phyloP scores from a whole-genome alignment of 2,113 vertebrate genomes.

The Xiphias gladius region DNA sequence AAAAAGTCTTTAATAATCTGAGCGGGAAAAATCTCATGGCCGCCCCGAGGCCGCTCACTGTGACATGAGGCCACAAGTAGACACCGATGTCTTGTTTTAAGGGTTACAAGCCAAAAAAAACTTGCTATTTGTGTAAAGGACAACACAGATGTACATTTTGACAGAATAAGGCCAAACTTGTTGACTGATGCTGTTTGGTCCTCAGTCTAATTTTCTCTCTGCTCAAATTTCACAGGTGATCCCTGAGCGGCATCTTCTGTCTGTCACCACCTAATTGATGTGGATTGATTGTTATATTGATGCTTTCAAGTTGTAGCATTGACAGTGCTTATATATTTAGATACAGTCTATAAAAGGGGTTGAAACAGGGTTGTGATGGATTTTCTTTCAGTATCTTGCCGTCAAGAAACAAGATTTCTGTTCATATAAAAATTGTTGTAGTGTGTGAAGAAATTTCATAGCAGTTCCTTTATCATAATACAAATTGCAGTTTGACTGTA shows the following conservation, averaged over 20 bases:
- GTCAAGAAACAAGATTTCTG: conserved; percentile 10
- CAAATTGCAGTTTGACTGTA: conserved; percentile 55
- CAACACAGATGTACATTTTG: background rate
- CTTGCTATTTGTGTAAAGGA: background rate
- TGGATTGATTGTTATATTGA: conserved; percentile 4
- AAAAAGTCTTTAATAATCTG: background rate
- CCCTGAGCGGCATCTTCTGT: conserved; percentile 39
- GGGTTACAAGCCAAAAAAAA: background rate
- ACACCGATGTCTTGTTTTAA: background rate
- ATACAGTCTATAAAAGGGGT: conserved; percentile 44
- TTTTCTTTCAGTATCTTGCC: conserved; percentile 9
- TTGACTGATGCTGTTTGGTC: background rate
- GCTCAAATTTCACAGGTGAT: conserved; percentile 71
- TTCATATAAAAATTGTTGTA: conserved; percentile 14
- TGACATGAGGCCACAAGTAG: background rate
- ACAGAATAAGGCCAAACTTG: conserved; percentile 18
- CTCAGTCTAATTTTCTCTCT: conserved; percentile 26
- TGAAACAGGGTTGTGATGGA: conserved; percentile 56
- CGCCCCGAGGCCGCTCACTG: no score
- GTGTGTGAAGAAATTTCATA: conserved; percentile 12
- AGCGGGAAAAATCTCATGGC: no score
- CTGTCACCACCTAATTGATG: conserved; percentile 12
- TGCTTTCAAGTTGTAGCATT: conserved; percentile 17
- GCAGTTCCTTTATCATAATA: conserved; percentile 1
- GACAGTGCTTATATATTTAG: conserved; percentile 29